These are phyloP conservation scores for Gadus macrocephalus DNA, from an alignment of 2,113 vertebrate genomes.

Conservation along the genomic window DNA sequence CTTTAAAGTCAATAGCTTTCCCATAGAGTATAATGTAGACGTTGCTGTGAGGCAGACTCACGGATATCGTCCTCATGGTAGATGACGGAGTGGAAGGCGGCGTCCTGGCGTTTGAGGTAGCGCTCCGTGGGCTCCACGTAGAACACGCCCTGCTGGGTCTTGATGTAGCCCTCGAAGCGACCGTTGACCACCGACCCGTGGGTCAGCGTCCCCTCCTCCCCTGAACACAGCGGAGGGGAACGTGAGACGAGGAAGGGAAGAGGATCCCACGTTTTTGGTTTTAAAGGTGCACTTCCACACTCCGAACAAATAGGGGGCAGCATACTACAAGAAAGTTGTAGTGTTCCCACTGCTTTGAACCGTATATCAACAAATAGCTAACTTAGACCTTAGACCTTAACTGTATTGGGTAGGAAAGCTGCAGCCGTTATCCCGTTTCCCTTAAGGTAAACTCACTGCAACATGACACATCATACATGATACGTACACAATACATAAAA, in stretches of 20 bases:
- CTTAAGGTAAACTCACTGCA: too few species aligned
- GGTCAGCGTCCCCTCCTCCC: constrained; percentile 86
- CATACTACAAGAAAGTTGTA: too few species aligned
- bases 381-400: too few species aligned
- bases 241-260: background rate
- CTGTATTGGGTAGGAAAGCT: too few species aligned
- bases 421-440: too few species aligned
- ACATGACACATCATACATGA: too few species aligned
- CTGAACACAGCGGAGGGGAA: constrained; percentile 58
- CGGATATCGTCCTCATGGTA: constrained; percentile 96
- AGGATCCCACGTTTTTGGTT: too few species aligned
- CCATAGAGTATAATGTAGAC: background rate
- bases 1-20: background rate
- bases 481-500: too few species aligned
- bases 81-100: constrained; percentile 92
- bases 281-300: too few species aligned
- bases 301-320: too few species aligned
- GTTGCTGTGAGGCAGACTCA: constrained; percentile 68
- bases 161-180: constrained; percentile 95
- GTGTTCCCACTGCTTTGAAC: too few species aligned
- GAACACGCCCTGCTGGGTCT: constrained; percentile 86
- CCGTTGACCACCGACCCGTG: constrained; percentile 92
- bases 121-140: constrained; percentile 94
- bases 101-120: constrained; percentile 79
- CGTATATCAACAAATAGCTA: too few species aligned